A percentile compares a stretch with the other conserved stretches of the same genome.
phyloP scores from a whole-genome alignment of 2,888 invertebrate species.

The Entomobrya proxima region DNA sequence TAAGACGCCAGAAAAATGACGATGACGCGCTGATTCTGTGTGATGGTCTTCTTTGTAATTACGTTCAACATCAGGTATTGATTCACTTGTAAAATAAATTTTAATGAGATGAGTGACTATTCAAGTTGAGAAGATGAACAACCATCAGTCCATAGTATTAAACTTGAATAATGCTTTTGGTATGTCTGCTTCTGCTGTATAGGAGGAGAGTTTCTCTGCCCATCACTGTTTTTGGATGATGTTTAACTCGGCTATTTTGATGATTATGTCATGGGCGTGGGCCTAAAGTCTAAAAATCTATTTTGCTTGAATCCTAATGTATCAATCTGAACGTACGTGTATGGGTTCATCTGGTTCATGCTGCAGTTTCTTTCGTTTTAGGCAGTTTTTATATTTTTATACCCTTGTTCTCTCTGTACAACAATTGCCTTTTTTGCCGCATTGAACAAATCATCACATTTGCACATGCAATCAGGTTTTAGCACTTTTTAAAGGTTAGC shows the following conservation, averaged over 20 bases:
- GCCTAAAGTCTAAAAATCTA: conserved; percentile 49
- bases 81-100: background rate
- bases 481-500: conserved; percentile 43
- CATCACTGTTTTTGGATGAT: background rate
- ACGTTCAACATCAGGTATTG: background rate
- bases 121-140: conserved; percentile 42
- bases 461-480: conserved; percentile 51
- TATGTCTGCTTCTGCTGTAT: background rate
- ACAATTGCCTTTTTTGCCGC: conserved; percentile 16
- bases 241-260: conserved; percentile 4
- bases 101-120: conserved; percentile 32
- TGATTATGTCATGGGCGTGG: conserved; percentile 66
- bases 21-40: background rate
- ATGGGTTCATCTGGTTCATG: conserved; percentile 26
- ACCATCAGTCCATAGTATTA: conserved; percentile 1
- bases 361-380: background rate
- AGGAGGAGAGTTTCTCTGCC: background rate
- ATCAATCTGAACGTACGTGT: background rate
- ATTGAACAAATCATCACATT: conserved; percentile 11
- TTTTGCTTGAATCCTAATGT: conserved; percentile 36
- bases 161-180: conserved; percentile 10
- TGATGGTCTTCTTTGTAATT: conserved; percentile 10
- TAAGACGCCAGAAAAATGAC: conserved; percentile 8
- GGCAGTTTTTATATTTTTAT: background rate
- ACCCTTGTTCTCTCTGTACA: background rate